phyloP scores from a whole-genome alignment of 2,888 invertebrate genomes.

The Archips crataeganus region DNA sequence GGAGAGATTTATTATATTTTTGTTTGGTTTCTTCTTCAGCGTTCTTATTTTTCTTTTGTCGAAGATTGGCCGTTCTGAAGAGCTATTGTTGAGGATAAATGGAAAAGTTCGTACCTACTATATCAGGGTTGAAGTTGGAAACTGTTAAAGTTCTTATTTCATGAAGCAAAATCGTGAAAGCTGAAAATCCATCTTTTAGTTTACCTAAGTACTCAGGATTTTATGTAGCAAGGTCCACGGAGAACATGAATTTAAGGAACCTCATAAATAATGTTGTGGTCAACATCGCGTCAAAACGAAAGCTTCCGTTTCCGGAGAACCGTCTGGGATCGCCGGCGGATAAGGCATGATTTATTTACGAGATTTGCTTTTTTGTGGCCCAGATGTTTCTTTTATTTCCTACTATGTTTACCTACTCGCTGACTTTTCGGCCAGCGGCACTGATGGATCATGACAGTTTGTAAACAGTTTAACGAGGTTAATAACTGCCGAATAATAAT shows the following conservation, averaged over 20 bases:
- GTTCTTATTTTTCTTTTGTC: not conserved
- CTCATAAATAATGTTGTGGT: slow-evolving; percentile 35
- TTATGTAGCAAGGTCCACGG: not conserved
- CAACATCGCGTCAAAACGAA: slow-evolving; percentile 33
- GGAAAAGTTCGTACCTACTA: not conserved
- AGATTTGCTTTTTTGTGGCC: slow-evolving; percentile 25
- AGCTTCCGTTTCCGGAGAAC: slow-evolving; percentile 30
- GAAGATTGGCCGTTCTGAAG: slow-evolving; percentile 2
- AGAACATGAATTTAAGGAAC: not conserved
- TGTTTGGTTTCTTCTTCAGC: slow-evolving; percentile 5
- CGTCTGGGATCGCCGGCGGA: slow-evolving; percentile 18
- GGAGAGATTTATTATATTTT: slow-evolving; percentile 2
- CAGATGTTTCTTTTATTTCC: slow-evolving; percentile 29
- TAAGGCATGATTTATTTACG: slow-evolving; percentile 39
- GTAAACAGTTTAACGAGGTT: not conserved
- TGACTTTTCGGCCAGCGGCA: slow-evolving; percentile 8
- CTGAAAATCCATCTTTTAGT: not conserved
- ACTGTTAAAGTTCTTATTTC: not conserved
- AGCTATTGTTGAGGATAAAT: not conserved
- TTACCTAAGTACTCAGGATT: not conserved
- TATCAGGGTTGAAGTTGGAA: not conserved
- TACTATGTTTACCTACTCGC: not conserved
- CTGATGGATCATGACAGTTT: not conserved
- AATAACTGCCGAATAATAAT: not conserved
- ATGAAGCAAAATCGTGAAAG: not conserved